Conservation (phyloP, 2,797 vertebrate genomes). For the Psittacula derbiana region DNA sequence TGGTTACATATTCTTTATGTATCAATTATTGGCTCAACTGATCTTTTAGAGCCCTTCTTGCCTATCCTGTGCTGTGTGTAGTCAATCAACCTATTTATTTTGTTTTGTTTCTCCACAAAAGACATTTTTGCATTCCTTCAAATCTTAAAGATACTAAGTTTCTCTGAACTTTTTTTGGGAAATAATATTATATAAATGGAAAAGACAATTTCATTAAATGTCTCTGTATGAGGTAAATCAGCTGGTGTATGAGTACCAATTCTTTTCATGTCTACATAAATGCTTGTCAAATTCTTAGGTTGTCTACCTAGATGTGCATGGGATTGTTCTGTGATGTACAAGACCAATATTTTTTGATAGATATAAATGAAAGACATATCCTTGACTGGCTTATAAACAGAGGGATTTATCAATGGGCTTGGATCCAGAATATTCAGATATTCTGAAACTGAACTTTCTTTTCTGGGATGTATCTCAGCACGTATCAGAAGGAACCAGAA, state of each 20-base stretch:
- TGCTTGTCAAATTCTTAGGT: neutral
- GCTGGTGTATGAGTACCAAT: neutral
- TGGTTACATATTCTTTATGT: neutral
- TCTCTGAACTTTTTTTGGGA: fast-evolving
- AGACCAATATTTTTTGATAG: neutral
- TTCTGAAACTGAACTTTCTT: neutral
- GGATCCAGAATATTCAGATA: neutral
- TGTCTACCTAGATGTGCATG: neutral
- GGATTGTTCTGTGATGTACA: neutral
- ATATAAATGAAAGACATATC: neutral
- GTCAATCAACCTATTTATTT: neutral
- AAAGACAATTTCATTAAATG: neutral
- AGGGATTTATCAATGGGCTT: neutral
- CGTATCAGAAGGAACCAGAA: neutral
- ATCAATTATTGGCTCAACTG: neutral
- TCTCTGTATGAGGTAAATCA: neutral
- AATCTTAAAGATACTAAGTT: neutral
- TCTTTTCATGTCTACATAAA: neutral
- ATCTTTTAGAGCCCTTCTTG: neutral
- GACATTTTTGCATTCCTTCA: neutral
- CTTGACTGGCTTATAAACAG: neutral
- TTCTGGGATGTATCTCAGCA: neutral
- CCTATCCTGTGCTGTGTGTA: neutral
- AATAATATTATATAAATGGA: neutral
- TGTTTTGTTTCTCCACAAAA: neutral